Conservation (phyloP, 2,113 vertebrate genomes). For the Hoplias malabaricus region DNA sequence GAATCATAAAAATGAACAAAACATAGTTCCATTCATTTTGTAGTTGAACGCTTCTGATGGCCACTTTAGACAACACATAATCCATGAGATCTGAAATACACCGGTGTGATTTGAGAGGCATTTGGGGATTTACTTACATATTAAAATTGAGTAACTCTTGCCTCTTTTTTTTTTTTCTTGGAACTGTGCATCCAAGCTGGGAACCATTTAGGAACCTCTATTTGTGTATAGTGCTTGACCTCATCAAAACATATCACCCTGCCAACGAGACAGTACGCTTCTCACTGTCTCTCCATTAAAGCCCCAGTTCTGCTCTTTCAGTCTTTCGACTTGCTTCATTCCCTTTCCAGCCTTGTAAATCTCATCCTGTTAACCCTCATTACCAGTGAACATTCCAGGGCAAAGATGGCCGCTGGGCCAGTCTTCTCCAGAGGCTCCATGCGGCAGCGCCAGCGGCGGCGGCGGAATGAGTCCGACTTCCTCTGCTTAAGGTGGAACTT, state of each 20-base stretch:
- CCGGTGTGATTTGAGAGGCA: too few species aligned
- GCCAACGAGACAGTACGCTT: neutral
- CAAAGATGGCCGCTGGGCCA: conserved; percentile 89
- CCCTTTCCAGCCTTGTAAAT: conserved; percentile 8
- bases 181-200: neutral
- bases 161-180: too few species aligned
- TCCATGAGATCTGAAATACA: too few species aligned
- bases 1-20: too few species aligned
- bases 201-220: neutral
- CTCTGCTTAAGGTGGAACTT: conserved; percentile 88
- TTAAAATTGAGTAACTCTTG: too few species aligned
- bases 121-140: too few species aligned
- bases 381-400: conserved; percentile 93
- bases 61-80: too few species aligned
- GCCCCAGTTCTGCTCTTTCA: neutral
- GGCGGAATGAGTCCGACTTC: conserved; percentile 88
- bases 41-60: too few species aligned
- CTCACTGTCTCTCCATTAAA: neutral
- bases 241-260: neutral
- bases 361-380: conserved; percentile 22
- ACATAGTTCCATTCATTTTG: too few species aligned
- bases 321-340: neutral
- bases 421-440: conserved; percentile 94
- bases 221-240: neutral
- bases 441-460: conserved; percentile 88